Conservation (phyloP, 2,888 invertebrate genomes). For the Ceratothoa steindachneri region DNA sequence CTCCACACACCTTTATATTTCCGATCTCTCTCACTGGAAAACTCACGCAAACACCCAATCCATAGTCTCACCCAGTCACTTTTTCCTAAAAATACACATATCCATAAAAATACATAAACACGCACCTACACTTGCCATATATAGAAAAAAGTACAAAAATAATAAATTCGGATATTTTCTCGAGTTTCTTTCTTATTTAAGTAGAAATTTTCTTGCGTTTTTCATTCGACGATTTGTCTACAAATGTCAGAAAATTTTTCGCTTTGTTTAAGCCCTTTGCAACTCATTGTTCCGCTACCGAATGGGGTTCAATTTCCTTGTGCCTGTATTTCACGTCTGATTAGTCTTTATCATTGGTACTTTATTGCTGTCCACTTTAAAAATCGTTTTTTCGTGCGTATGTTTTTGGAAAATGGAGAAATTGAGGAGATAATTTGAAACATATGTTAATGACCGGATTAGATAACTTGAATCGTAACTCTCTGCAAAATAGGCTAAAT, state of each 20-base stretch:
- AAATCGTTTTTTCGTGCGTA: no score
- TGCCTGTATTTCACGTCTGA: not conserved
- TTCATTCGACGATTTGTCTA: not conserved
- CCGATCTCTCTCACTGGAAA: no score
- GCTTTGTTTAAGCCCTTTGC: conserved; percentile 2
- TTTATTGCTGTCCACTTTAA: not conserved
- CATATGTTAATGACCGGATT: no score
- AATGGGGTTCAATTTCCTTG: not conserved
- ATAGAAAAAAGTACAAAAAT: not conserved
- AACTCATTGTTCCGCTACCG: not conserved
- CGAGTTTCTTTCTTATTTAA: not conserved
- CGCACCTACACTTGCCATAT: not conserved
- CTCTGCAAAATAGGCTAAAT: no score
- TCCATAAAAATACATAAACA: not conserved
- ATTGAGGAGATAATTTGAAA: no score
- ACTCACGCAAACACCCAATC: no score
- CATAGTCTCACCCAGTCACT: not conserved
- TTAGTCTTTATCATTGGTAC: conserved; percentile 10
- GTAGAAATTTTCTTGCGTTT: not conserved
- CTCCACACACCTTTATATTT: no score
- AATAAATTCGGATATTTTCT: not conserved
- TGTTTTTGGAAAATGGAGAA: no score
- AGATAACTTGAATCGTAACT: no score
- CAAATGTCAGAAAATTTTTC: not conserved
- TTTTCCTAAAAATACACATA: not conserved